These are phyloP conservation scores for Protonibea diacanthus DNA, from an alignment of 2,797 vertebrate species.

Conservation along the genomic window DNA sequence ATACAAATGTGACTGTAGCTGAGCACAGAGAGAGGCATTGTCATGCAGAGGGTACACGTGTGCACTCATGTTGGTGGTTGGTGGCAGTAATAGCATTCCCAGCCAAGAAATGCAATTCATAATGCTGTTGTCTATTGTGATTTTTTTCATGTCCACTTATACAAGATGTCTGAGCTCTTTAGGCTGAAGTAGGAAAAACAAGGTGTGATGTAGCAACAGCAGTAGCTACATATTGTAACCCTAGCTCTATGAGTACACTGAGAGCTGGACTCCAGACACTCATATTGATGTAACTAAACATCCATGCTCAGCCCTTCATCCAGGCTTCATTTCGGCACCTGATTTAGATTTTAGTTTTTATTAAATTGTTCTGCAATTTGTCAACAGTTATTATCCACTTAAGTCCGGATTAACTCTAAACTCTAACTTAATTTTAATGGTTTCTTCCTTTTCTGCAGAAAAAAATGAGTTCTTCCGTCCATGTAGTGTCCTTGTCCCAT, in stretches of 20 bases:
- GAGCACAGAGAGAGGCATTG: slow-evolving; percentile 35
- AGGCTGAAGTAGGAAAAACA: background rate
- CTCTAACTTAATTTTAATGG: too few relatives aligned
- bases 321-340: background rate
- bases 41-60: slow-evolving; percentile 20
- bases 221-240: background rate
- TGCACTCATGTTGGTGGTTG: slow-evolving; percentile 5
- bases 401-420: too few relatives aligned
- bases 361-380: too few relatives aligned
- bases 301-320: background rate
- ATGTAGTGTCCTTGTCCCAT: too few relatives aligned
- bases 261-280: background rate
- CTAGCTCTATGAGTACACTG: background rate
- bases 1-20: slow-evolving; percentile 37
- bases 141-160: background rate
- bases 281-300: background rate
- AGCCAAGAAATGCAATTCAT: slow-evolving; percentile 5
- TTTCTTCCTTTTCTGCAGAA: too few relatives aligned
- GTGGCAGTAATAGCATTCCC: slow-evolving; percentile 1
- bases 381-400: too few relatives aligned
- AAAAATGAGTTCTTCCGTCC: too few relatives aligned
- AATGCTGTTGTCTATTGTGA: slow-evolving; percentile 6
- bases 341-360: too few relatives aligned
- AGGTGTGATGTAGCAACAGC: background rate
- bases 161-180: background rate